A percentile compares a stretch with the other conserved stretches of the same genome.
phyloP scores from a whole-genome alignment of 2,888 invertebrate genomes.

The Gymnoscelis rufifasciata region DNA sequence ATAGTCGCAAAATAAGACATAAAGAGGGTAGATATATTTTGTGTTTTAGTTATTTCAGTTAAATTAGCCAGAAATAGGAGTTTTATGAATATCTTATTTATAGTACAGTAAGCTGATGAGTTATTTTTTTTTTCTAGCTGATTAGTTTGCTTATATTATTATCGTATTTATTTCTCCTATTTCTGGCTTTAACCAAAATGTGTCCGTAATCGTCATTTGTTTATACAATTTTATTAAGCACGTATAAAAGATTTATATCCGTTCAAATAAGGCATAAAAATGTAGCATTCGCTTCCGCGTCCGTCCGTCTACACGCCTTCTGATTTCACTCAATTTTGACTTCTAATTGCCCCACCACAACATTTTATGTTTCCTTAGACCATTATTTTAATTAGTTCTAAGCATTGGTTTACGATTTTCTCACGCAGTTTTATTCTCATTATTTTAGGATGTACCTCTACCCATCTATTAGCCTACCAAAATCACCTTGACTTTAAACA shows the following conservation, averaged over 20 bases:
- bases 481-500: conserved; percentile 17
- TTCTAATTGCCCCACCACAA: conserved; percentile 66
- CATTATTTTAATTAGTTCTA: conserved; percentile 72
- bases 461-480: not conserved
- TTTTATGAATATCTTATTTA: too few relatives aligned
- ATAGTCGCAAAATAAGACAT: too few relatives aligned
- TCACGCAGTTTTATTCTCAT: conserved; percentile 60
- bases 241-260: not conserved
- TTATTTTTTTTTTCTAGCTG: too few relatives aligned
- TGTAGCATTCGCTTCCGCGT: conserved; percentile 45
- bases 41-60: too few relatives aligned
- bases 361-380: conserved; percentile 70
- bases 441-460: conserved; percentile 33
- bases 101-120: too few relatives aligned
- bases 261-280: conserved; percentile 5
- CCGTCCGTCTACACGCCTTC: conserved; percentile 45
- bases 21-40: too few relatives aligned
- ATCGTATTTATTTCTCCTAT: too few relatives aligned
- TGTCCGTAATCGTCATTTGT: too few relatives aligned
- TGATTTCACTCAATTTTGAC: conserved; percentile 56
- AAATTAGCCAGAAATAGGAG: too few relatives aligned
- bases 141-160: too few relatives aligned
- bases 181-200: too few relatives aligned
- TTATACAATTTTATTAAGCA: too few relatives aligned
- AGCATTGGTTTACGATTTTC: conserved; percentile 57